phyloP scores from a whole-genome alignment of 23 tunicate genomes.

The Halocynthia aurantium region DNA sequence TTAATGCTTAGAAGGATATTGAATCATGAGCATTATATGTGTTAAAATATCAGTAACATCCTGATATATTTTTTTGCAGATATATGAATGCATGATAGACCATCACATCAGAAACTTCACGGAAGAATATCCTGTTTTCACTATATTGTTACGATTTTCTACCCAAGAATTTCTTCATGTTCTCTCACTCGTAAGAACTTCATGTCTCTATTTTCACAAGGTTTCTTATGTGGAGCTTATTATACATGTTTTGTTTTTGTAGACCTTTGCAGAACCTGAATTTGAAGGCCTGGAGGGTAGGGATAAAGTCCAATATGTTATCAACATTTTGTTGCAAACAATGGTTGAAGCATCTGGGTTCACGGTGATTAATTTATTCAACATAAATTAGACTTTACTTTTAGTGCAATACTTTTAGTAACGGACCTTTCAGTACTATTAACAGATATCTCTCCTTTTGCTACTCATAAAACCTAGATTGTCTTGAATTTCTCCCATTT shows the following conservation, averaged over 20 bases:
- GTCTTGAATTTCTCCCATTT: neutral
- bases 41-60: neutral
- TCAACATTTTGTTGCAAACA: constrained; percentile 60
- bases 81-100: constrained; percentile 43
- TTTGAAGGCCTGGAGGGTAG: constrained; percentile 56
- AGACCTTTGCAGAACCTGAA: constrained; percentile 75
- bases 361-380: constrained; percentile 25
- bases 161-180: constrained; percentile 90
- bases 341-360: constrained; percentile 86
- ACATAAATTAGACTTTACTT: neutral
- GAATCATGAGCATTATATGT: no score
- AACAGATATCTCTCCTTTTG: neutral
- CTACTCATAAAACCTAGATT: no score
- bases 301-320: constrained; percentile 60
- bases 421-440: neutral
- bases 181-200: constrained; percentile 55
- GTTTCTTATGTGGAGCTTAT: neutral
- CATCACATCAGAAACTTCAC: constrained; percentile 30
- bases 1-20: no score
- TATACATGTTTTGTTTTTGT: neutral
- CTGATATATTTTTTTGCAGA: constrained; percentile 36
- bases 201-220: neutral
- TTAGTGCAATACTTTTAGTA: neutral
- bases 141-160: constrained; percentile 59
- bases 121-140: constrained; percentile 59